A percentile compares a stretch with the other conserved stretches of the same genome.
Evolutionary conservation across 2,888 invertebrate genomes (phyloP).

Genomic region (Dynastes tityus): DNA sequence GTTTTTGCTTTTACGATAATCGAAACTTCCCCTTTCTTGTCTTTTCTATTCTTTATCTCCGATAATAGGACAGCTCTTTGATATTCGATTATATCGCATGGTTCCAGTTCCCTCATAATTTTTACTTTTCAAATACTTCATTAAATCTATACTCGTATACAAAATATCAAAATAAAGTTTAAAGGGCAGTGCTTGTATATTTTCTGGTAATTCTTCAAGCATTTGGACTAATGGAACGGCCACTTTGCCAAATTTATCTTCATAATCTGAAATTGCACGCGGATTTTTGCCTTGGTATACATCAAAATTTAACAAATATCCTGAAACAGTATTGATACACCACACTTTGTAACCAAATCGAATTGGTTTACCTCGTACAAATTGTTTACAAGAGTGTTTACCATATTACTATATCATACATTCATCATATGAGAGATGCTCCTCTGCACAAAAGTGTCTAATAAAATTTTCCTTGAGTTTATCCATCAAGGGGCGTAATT

Average conservation of each 20-base stretch:
- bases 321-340: conserved; percentile 58
- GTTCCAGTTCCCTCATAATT: conserved; percentile 57
- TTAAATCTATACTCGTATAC: conserved; percentile 52
- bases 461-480: not conserved
- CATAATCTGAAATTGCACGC: conserved; percentile 27
- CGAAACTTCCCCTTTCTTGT: conserved; percentile 46
- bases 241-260: conserved; percentile 48
- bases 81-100: conserved; percentile 57
- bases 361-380: conserved; percentile 62
- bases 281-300: conserved; percentile 59
- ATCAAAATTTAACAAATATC: conserved; percentile 63
- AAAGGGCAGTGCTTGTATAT: not conserved
- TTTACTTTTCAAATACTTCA: conserved; percentile 35
- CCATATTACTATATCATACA: conserved; percentile 61
- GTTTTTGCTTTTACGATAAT: not conserved
- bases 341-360: conserved; percentile 63
- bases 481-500: not conserved
- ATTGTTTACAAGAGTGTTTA: conserved; percentile 61
- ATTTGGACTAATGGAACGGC: conserved; percentile 53
- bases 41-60: conserved; percentile 1
- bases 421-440: conserved; percentile 55
- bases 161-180: conserved; percentile 54
- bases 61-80: conserved; percentile 55
- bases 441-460: no score
- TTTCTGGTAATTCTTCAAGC: conserved; percentile 49